Evolutionary conservation across 2,797 vertebrate genomes (phyloP), one percentile per base, ranked within the genome.

Genomic region (Aselliscus stoliczkanus): DNA sequence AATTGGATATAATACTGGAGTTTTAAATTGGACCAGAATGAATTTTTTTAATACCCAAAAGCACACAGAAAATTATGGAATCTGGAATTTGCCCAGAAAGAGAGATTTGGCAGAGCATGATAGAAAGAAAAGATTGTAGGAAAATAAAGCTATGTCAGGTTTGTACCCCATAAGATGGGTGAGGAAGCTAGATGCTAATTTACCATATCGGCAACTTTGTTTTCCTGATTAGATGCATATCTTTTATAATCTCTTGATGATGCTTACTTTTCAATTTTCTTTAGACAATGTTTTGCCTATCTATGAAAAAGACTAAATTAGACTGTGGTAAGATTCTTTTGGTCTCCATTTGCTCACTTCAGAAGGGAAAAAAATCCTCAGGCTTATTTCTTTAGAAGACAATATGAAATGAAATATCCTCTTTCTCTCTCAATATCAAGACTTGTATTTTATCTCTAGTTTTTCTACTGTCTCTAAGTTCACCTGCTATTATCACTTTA

Each of bases 241-340:
- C 42, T 85, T 70, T 95, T 44, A 88, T 58, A 91, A 79, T 88
- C 44, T 76, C 42, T 85, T 73, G 27, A 89, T 80, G 65, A 92
- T 73, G n/a, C 50, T 85, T 83, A 87, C 72, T 77, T 90, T 85
- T 67, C 62, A 72, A 69, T 94, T 96, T 94, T 93, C 79, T 95
- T 95, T 72, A 92, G 54, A 64, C 93, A 96, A 87, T 39, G 10
- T 75, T 90, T 93, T 37, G 80, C 62, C 60, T 87, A 23, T 47
- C 52, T 70, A 70, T 34, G 27, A 93, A 93, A 96, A 88, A 91
- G 37, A 94, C 37, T 69, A 93, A 92, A 76, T 77, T 81, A 83
- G 42, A 85, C 50, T 34, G 11, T 67, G 54, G 47, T 73, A 56
- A 87, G 27, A 96, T 60, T 90, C 77, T 91, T 25, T 31, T 90